A percentile compares a stretch with the other conserved stretches of the same genome.
Conservation (phyloP, 2,113 vertebrate species). For the Tringa solitaria region DNA sequence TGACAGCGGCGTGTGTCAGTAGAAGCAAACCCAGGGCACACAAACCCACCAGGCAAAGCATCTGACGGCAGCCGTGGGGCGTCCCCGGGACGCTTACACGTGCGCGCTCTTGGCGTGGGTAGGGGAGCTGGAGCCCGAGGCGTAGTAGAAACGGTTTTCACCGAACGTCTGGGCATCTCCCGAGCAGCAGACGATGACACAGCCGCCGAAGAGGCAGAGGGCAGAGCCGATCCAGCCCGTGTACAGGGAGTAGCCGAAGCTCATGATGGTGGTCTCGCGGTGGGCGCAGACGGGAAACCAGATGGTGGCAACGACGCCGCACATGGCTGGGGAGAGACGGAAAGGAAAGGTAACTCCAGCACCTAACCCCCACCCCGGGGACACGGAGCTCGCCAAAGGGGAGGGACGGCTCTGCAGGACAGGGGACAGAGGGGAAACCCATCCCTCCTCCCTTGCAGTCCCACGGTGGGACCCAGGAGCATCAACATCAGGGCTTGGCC, state of each 20-base stretch:
- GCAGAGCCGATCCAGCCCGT: slow-evolving; percentile 89
- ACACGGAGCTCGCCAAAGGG: fast-evolving
- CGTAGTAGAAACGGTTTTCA: slow-evolving; percentile 92
- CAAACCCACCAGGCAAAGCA: slow-evolving; percentile 47
- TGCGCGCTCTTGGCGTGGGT: slow-evolving; percentile 91
- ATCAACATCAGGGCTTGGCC: not conserved
- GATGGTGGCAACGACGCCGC: slow-evolving; percentile 84
- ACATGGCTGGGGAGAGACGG: slow-evolving; percentile 78
- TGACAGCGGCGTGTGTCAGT: not conserved
- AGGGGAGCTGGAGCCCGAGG: slow-evolving; percentile 82
- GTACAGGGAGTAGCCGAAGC: slow-evolving; percentile 92
- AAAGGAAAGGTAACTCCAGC: not conserved
- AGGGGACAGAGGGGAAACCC: not conserved
- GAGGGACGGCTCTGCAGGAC: not conserved
- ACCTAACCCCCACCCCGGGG: fast-evolving
- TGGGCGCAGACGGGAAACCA: slow-evolving; percentile 93
- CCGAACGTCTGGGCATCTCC: slow-evolving; percentile 79
- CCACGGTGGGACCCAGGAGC: fast-evolving
- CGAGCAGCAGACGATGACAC: slow-evolving; percentile 82
- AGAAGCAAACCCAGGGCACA: slow-evolving; percentile 23
- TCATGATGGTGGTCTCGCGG: slow-evolving; percentile 84
- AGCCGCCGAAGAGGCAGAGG: slow-evolving; percentile 86
- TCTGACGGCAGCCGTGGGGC: slow-evolving; percentile 10
- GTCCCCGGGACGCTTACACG: slow-evolving; percentile 72
- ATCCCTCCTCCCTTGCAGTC: not conserved